Evolutionary conservation across 2,888 invertebrate genomes (phyloP), one percentile per base, ranked within the genome.

Genomic region (Clivina fossor): DNA sequence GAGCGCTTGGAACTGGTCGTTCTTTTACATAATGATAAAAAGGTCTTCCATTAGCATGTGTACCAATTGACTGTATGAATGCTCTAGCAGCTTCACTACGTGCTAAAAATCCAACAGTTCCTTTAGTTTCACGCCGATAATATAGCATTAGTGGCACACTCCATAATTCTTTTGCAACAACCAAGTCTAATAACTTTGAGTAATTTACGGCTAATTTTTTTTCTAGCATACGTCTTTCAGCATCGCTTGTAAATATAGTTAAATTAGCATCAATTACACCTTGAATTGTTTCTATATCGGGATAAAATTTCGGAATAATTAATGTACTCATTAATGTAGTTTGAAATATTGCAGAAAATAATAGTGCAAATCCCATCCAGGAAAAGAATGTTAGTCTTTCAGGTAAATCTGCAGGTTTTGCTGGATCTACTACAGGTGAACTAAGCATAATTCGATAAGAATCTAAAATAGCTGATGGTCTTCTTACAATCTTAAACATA

Each of bases 1-100:
- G 46, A 16, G 38, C 32, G 32, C 32, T 47, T 15, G 55, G 55
- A 4, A 55, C 37, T 3, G 55, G 55, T n/a, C 38, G 47, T 8
- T 55, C 47, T 4, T 15, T 28, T 38, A 55, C 24, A 8, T 47
- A 47, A 7, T 47, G 38, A 30, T 47, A 55, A 13, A n/a, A 15
- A 9, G 33, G 8, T 18, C 3, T 11, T 3, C 15, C 32, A 3
- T 18, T 19, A 18, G 32, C 4, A 19, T 33, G n/a, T 9, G 19
- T 24, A 8, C 8, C 2, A 3, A 30, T 2, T 26, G 15, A 15
- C 18, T 47, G 46, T 11, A 55, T 15, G 40, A 55, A 55, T n/a
- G 19, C 19, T 13, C 47, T n/a, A 3, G 55, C 55, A 8, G 40
- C 30, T 55, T 55, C 55, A 7, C 5, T 15, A 4, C 55, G 18